phyloP scores from a whole-genome alignment of 2,888 invertebrate genomes.

The Phania funesta region DNA sequence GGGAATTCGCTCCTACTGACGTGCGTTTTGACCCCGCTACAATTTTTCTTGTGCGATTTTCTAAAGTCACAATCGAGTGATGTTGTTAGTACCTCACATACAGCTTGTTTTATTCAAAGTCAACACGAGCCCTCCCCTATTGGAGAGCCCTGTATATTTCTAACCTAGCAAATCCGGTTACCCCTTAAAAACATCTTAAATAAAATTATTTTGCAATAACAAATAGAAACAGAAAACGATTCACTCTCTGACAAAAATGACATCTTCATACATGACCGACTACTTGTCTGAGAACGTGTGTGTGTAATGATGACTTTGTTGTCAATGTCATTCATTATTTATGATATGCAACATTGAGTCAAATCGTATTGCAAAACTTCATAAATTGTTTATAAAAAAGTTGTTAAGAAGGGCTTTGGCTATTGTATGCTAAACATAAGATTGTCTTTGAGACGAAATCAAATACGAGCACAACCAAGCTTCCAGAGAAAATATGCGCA shows the following conservation, averaged over 20 bases:
- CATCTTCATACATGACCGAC: not conserved
- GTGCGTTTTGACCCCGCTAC: no score
- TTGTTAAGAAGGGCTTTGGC: constrained; percentile 18
- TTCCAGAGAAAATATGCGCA: not conserved
- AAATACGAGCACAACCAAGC: not conserved
- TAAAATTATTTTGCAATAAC: not conserved
- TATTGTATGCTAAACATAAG: constrained; percentile 32
- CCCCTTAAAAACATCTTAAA: not conserved
- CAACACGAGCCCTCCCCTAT: no score
- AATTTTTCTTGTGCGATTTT: no score
- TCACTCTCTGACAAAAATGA: constrained; percentile 23
- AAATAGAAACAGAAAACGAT: not conserved
- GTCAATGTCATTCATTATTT: constrained; percentile 45
- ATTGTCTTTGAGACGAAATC: not conserved
- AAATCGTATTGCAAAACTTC: constrained; percentile 23
- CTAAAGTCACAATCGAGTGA: no score
- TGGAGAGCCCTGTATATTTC: no score
- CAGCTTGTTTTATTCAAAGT: no score
- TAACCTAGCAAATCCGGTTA: not conserved
- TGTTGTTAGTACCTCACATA: no score
- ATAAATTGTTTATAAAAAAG: constrained; percentile 42
- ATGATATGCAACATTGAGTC: constrained; percentile 40
- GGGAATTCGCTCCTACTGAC: no score
- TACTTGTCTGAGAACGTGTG: not conserved
- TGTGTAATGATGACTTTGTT: constrained; percentile 16